phyloP scores from a whole-genome alignment of 1,140 invertebrate species.

The Formica selysi region DNA sequence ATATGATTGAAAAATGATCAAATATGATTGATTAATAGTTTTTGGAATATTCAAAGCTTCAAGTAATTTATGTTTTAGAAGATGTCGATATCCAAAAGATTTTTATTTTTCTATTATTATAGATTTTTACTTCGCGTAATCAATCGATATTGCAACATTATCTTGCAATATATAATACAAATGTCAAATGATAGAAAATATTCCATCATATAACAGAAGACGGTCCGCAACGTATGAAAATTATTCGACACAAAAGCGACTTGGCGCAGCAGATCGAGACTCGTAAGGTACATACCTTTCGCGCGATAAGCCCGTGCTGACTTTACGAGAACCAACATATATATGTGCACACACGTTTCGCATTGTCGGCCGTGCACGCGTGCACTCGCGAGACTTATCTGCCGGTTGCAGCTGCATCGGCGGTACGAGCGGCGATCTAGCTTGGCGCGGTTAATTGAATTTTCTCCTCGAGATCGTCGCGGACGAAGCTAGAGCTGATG shows the following conservation, averaged over 20 bases:
- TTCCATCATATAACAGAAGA: background rate
- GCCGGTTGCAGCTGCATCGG: slow-evolving; percentile 71
- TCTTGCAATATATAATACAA: background rate
- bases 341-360: slow-evolving; percentile 29
- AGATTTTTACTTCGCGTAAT: background rate
- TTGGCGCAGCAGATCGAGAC: slow-evolving; percentile 9
- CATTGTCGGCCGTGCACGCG: slow-evolving; percentile 39
- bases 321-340: slow-evolving; percentile 28
- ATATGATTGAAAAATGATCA: background rate
- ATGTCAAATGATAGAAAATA: background rate
- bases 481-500: slow-evolving; percentile 69
- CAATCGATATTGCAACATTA: background rate
- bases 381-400: slow-evolving; percentile 61
- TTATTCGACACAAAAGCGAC: slow-evolving; percentile 13
- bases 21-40: background rate
- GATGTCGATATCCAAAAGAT: background rate
- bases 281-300: slow-evolving; percentile 29
- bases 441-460: slow-evolving; percentile 76
- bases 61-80: background rate
- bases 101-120: background rate
- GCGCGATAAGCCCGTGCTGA: slow-evolving; percentile 30
- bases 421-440: slow-evolving; percentile 62
- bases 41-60: background rate
- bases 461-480: slow-evolving; percentile 77
- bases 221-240: background rate